A percentile compares a stretch with the other conserved stretches of the same genome.
phyloP scores from a whole-genome alignment of 2,888 invertebrate species.

The Drosophila pseudotalamancana region DNA sequence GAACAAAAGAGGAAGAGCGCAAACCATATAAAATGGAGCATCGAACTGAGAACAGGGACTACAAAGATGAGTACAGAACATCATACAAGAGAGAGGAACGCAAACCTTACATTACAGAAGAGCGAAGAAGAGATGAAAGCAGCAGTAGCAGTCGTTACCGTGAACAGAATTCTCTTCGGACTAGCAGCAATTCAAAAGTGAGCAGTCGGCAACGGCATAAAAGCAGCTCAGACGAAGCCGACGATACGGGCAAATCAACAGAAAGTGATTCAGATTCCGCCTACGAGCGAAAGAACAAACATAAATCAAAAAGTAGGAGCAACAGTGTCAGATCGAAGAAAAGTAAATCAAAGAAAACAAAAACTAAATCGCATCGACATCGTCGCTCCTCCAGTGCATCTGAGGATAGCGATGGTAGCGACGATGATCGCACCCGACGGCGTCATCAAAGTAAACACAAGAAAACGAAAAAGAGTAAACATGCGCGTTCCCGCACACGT shows the following conservation, averaged over 20 bases:
- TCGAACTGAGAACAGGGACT: constrained; percentile 9
- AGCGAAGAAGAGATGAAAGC: constrained; percentile 12
- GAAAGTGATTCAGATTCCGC: constrained; percentile 71
- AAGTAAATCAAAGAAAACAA: constrained; percentile 67
- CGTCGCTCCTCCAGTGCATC: constrained; percentile 15
- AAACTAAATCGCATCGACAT: constrained; percentile 59
- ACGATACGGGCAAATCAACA: constrained; percentile 67
- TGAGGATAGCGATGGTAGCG: constrained; percentile 28
- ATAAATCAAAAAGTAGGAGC: constrained; percentile 49
- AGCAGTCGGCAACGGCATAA: constrained; percentile 31
- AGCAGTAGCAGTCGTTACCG: constrained; percentile 40
- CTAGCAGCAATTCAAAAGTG: constrained; percentile 39
- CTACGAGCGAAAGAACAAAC: constrained; percentile 65
- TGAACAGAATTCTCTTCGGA: constrained; percentile 19
- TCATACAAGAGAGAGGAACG: constrained; percentile 24
- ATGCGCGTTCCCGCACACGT: constrained; percentile 80
- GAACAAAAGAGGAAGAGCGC: constrained; percentile 37
- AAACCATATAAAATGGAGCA: constrained; percentile 23
- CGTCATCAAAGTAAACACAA: constrained; percentile 74
- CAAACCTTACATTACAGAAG: constrained; percentile 18
- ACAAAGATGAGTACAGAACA: constrained; percentile 19
- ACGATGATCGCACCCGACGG: constrained; percentile 33
- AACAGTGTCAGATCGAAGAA: constrained; percentile 66
- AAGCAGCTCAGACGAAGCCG: constrained; percentile 64
- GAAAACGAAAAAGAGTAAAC: constrained; percentile 83